A percentile compares a stretch with the other conserved stretches of the same genome.
Conservation (phyloP, 2,888 invertebrate species). For the Aleiodes testaceus region DNA sequence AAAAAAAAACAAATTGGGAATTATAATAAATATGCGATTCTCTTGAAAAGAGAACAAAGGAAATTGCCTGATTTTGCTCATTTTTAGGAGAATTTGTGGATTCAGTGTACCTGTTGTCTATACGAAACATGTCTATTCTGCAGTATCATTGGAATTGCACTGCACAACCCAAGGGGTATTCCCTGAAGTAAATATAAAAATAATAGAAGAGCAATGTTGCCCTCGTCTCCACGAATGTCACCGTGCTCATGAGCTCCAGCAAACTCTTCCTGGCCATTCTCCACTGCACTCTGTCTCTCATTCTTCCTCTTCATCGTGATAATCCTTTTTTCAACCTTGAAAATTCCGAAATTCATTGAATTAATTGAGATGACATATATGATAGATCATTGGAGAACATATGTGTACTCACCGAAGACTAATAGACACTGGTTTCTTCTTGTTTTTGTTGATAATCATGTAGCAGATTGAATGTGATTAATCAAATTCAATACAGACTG, state of each 20-base stretch:
- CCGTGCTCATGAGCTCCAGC: constrained; percentile 56
- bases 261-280: constrained; percentile 51
- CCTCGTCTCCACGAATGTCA: constrained; percentile 79
- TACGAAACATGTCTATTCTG: constrained; percentile 95
- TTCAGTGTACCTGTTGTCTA: constrained; percentile 91
- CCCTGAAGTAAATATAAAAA: constrained; percentile 97
- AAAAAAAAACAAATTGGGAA: not conserved
- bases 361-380: not conserved
- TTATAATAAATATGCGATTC: not conserved
- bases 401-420: not conserved
- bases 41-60: too few relatives aligned
- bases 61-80: too few relatives aligned
- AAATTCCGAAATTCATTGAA: not conserved
- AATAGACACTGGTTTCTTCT: constrained; percentile 1
- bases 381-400: not conserved
- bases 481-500: too few relatives aligned
- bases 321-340: constrained; percentile 1
- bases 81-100: too few relatives aligned
- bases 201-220: constrained; percentile 89
- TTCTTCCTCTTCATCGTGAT: constrained; percentile 54
- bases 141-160: constrained; percentile 95
- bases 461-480: not conserved
- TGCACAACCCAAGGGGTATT: constrained; percentile 93
- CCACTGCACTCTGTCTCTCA: constrained; percentile 41
- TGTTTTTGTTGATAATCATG: not conserved